Percentiles rank a stretch among this genome's conserved stretches.
phyloP scores from a whole-genome alignment of 2,113 vertebrate genomes.

The Neogale vison region DNA sequence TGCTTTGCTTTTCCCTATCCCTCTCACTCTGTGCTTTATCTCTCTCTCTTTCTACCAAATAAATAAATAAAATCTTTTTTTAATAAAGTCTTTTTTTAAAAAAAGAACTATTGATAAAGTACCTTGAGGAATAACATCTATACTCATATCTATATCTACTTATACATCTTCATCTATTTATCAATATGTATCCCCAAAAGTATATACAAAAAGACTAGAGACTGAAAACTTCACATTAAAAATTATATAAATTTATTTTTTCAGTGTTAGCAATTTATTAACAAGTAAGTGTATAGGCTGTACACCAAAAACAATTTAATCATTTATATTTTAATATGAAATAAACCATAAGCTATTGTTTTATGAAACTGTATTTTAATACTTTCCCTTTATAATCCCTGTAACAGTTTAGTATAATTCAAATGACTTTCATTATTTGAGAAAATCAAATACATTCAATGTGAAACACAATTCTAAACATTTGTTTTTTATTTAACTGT shows the following conservation, averaged over 20 bases:
- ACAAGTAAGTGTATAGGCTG: background rate
- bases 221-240: background rate
- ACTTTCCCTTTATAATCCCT: background rate
- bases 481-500: background rate
- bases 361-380: background rate
- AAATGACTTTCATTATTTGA: background rate
- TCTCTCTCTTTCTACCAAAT: background rate
- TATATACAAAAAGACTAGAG: background rate
- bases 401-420: background rate
- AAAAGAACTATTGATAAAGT: background rate
- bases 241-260: background rate
- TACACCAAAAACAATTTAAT: background rate
- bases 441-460: background rate
- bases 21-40: background rate
- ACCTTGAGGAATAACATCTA: background rate
- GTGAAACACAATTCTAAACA: background rate
- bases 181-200: background rate
- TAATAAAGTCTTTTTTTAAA: no score
- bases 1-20: background rate
- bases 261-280: background rate
- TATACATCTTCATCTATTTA: background rate
- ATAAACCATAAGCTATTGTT: background rate
- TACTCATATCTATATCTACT: background rate
- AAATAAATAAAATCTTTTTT: background rate
- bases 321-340: background rate